Evolutionary conservation across 2,113 vertebrate species (phyloP), one percentile per base, ranked within the genome.

Genomic region (Grammomys surdaster): DNA sequence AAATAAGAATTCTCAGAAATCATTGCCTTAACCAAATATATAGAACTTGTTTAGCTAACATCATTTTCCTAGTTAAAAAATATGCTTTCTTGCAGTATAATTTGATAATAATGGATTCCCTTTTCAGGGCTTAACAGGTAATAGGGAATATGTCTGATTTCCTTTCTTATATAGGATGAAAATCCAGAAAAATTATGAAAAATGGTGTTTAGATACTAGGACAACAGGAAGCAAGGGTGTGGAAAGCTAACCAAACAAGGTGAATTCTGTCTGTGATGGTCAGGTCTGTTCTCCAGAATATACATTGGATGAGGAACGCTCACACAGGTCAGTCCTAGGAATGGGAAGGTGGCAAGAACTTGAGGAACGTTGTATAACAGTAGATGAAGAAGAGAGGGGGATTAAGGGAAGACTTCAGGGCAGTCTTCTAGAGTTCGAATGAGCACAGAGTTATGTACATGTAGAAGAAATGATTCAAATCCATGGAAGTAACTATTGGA

Each of bases 1-100:
- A 43, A 94, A 81, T 40, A 93, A 93, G 33, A 91, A 70, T 86
- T 86, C n/a, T 75, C 4, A 24, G 48, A 72, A 88, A 76, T 6
- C 58, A n/a, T 70, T 92, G 36, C 14, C 19, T 72, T 65, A 76
- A 24, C 13, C 22, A 95, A 96, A 92, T 12, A 96, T 19, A 10
- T 16, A 80, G 58, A 91, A 67, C 48, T 11, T 33, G 43, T 75
- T 89, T 84, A 58, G 48, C 89, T 51, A 63, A 48, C 4, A 91
- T 75, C 36, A 13, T 56, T 94, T 91, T 75, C 28, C 7, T 90
- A 17, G 89, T 78, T 51, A 48, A 28, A 95, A 78, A 8, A 24
- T 82, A 36, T 70, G 36, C 33, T n/a, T 81, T n/a, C 78, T 69
- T 78, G 20, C 85, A 93, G 13, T 89, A 56, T 78, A 93, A 89